Conservation (phyloP, 2,113 vertebrate species). For the Raja brachyura region DNA sequence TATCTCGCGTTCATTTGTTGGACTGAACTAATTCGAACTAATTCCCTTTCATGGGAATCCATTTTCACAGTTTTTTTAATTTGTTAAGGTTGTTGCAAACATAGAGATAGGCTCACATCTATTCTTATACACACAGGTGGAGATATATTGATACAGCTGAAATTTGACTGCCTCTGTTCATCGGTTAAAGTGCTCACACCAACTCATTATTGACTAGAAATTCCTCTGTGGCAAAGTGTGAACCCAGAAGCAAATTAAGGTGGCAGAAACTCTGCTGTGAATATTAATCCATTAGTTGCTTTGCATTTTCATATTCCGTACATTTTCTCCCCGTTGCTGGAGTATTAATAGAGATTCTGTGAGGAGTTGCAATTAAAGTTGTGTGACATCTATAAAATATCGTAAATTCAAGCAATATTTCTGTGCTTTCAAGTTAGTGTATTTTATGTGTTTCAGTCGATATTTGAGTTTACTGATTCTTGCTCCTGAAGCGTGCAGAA, state of each 20-base stretch:
- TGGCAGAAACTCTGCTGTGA: not conserved
- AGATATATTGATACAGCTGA: not conserved
- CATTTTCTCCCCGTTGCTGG: not conserved
- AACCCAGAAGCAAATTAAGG: not conserved
- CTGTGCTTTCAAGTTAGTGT: not conserved
- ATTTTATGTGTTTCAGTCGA: not conserved
- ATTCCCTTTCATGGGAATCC: not conserved
- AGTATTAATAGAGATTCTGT: not conserved
- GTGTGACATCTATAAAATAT: not conserved
- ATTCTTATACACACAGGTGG: not conserved
- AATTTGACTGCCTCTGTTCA: not conserved
- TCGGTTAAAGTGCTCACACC: not conserved
- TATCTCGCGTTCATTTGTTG: not conserved
- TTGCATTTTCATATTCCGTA: not conserved
- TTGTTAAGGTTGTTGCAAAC: not conserved
- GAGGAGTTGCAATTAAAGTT: not conserved
- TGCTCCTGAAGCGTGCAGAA: not conserved
- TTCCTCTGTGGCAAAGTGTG: not conserved
- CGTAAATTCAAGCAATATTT: not conserved
- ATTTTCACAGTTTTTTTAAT: not conserved
- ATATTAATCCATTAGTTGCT: not conserved
- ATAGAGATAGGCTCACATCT: not conserved
- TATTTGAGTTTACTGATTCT: not conserved
- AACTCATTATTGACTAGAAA: not conserved
- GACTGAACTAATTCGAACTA: not conserved